Conservation (phyloP, 1,140 invertebrate species). For the Spodoptera litura region DNA sequence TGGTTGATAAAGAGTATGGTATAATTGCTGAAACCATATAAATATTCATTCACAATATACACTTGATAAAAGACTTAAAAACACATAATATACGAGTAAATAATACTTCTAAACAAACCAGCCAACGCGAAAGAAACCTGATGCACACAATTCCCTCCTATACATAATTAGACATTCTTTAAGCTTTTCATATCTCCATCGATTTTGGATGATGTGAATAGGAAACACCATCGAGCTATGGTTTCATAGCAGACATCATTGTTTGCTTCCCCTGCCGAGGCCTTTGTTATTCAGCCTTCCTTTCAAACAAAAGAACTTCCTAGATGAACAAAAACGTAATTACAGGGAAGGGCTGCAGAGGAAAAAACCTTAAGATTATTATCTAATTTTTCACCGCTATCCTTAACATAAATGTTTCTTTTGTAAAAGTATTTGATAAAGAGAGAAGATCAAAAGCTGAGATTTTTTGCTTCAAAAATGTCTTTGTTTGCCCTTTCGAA, state of each 20-base stretch:
- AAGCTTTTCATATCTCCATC: slow-evolving; percentile 49
- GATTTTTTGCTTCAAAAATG: slow-evolving; percentile 34
- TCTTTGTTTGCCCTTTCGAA: slow-evolving; percentile 32
- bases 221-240: slow-evolving; percentile 62
- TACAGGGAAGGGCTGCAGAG: slow-evolving; percentile 67
- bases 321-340: slow-evolving; percentile 80
- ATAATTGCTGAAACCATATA: too few species aligned
- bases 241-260: slow-evolving; percentile 79
- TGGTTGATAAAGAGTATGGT: too few species aligned
- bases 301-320: slow-evolving; percentile 78
- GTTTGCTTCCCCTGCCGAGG: slow-evolving; percentile 73
- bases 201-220: slow-evolving; percentile 65
- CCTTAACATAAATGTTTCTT: slow-evolving; percentile 51
- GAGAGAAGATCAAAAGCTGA: slow-evolving; percentile 38
- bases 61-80: too few species aligned
- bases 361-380: slow-evolving; percentile 61
- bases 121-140: not conserved
- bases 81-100: too few species aligned
- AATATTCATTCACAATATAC: too few species aligned
- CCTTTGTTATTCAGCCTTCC: slow-evolving; percentile 80
- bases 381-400: slow-evolving; percentile 52
- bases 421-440: slow-evolving; percentile 42
- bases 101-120: not conserved
- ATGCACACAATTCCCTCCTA: not conserved
- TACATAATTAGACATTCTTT: slow-evolving; percentile 28